Conservation (phyloP, 2,888 invertebrate species). For the Seira ritae region DNA sequence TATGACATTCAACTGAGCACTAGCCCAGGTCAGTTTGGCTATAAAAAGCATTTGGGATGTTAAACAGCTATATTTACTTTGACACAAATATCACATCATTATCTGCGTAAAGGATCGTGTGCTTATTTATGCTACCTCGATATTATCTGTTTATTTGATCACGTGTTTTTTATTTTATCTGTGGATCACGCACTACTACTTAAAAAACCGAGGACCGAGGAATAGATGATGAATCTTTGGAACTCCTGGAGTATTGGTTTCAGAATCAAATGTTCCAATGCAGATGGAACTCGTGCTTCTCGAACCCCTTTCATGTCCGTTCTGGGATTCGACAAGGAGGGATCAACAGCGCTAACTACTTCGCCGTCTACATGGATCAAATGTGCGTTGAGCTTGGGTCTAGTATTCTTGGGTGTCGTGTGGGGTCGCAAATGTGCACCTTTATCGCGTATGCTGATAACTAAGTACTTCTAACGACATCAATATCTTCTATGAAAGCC, state of each 20-base stretch:
- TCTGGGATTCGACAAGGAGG: background rate
- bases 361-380: background rate
- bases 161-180: too few relatives aligned
- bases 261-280: background rate
- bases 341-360: background rate
- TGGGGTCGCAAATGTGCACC: background rate
- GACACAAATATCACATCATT: too few relatives aligned
- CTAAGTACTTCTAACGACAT: background rate
- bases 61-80: too few relatives aligned
- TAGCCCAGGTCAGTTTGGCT: too few relatives aligned
- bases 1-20: too few relatives aligned
- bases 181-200: too few relatives aligned
- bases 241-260: conserved; percentile 1
- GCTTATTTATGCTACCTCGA: too few relatives aligned
- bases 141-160: too few relatives aligned
- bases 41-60: too few relatives aligned
- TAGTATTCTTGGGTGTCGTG: background rate
- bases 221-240: background rate
- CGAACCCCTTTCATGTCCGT: background rate
- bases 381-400: background rate
- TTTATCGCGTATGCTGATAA: conserved; percentile 1
- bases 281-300: background rate
- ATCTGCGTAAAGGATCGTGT: too few relatives aligned
- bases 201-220: too few relatives aligned
- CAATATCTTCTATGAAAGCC: conserved; percentile 18